Conservation (phyloP, 2,797 vertebrate species). For the Cyprinella venusta region DNA sequence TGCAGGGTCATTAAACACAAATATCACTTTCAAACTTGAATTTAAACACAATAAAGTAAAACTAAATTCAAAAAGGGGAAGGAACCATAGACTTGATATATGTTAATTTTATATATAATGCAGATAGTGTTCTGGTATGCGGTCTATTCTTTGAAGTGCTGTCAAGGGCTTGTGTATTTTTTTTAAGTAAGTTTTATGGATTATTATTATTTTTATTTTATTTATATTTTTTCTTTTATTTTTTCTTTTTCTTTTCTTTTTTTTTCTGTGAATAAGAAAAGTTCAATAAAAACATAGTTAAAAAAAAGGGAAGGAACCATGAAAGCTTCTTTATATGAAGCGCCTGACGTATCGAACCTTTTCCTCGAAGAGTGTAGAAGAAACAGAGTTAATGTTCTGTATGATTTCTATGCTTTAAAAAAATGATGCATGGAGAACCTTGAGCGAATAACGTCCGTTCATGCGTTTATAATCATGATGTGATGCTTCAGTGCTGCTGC, state of each 20-base stretch:
- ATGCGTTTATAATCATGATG: constrained; percentile 26
- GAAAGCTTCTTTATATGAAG: neutral
- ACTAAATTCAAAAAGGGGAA: neutral
- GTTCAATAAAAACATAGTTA: no score
- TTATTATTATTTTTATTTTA: no score
- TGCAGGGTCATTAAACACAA: neutral
- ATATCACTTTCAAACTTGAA: neutral
- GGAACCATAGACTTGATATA: no score
- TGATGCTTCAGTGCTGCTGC: constrained; percentile 16
- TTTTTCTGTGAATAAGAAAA: no score
- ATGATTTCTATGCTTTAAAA: constrained; percentile 16
- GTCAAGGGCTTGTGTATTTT: no score
- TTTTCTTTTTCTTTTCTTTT: no score
- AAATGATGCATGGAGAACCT: constrained; percentile 19
- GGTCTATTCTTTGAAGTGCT: no score
- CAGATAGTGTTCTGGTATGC: no score
- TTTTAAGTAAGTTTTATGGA: no score
- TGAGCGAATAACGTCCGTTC: neutral
- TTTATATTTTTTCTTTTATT: no score
- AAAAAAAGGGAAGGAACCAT: neutral
- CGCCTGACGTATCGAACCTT: neutral
- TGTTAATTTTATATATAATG: no score
- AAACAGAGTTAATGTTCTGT: constrained; percentile 3
- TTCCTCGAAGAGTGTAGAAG: neutral
- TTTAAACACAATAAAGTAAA: neutral